Conservation (phyloP, 1,140 invertebrate genomes). For the Lucilia sericata region DNA sequence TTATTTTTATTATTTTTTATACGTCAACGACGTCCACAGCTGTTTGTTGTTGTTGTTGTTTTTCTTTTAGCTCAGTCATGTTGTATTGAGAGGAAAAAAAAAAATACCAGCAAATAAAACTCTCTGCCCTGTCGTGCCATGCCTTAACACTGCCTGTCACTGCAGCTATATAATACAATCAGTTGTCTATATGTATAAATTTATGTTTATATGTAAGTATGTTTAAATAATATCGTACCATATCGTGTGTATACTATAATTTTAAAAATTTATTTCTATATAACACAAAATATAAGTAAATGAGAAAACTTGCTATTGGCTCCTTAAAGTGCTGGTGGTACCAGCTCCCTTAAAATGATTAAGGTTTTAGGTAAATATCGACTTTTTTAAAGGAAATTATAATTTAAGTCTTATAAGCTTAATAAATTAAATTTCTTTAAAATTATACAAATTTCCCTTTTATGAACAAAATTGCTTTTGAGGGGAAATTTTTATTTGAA, state of each 20-base stretch:
- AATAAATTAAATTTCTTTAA: no score
- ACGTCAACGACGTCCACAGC: background rate
- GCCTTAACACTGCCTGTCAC: background rate
- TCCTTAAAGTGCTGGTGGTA: no score
- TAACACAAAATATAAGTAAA: no score
- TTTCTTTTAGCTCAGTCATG: background rate
- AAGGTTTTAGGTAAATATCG: no score
- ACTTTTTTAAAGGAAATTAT: no score
- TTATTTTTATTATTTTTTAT: conserved; percentile 9
- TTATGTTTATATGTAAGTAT: background rate
- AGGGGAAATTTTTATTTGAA: no score
- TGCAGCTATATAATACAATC: background rate
- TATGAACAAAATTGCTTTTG: no score
- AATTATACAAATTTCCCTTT: no score
- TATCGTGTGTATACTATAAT: background rate
- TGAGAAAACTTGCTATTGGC: no score
- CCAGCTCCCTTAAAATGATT: no score
- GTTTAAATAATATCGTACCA: background rate
- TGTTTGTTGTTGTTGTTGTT: background rate
- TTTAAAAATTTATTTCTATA: background rate
- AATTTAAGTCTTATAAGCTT: no score
- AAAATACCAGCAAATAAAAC: no score
- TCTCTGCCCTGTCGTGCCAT: background rate
- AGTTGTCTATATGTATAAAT: background rate
- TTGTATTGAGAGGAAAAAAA: background rate